Evolutionary conservation across 23 tunicate species (phyloP).

Genomic region (Ascidia mentula): DNA sequence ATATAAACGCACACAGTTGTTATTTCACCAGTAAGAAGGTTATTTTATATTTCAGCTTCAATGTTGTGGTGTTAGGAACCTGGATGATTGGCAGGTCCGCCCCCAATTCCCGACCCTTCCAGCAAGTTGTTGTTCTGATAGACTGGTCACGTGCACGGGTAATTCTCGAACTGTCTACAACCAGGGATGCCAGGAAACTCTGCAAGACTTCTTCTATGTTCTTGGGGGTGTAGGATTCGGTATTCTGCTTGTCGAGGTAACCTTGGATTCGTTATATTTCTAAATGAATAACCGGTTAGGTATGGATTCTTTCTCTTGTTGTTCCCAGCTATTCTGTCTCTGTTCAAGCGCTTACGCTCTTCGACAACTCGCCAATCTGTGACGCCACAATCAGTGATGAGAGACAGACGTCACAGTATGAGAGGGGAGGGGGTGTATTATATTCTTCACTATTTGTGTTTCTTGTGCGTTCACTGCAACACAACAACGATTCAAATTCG

Average conservation of each 20-base stretch:
- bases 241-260: conserved; percentile 55
- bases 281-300: too few species aligned
- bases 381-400: neutral
- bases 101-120: conserved; percentile 38
- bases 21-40: too few species aligned
- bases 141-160: conserved; percentile 29
- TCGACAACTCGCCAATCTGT: neutral
- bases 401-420: too few species aligned
- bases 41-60: conserved; percentile 49
- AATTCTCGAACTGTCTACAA: neutral
- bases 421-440: too few species aligned
- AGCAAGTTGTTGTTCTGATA: conserved; percentile 49
- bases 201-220: conserved; percentile 37
- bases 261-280: too few species aligned
- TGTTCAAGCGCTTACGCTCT: neutral
- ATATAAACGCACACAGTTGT: too few species aligned
- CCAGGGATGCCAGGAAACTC: conserved; percentile 33
- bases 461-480: too few species aligned
- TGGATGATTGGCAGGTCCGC: conserved; percentile 45
- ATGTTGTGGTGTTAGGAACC: conserved; percentile 61
- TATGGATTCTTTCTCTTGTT: neutral
- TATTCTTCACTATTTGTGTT: too few species aligned
- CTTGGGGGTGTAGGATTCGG: conserved; percentile 70
- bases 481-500: too few species aligned
- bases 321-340: neutral